These are phyloP conservation scores for Aulostomus chinensis DNA, from an alignment of 2,797 vertebrate species.

Conservation along the genomic window DNA sequence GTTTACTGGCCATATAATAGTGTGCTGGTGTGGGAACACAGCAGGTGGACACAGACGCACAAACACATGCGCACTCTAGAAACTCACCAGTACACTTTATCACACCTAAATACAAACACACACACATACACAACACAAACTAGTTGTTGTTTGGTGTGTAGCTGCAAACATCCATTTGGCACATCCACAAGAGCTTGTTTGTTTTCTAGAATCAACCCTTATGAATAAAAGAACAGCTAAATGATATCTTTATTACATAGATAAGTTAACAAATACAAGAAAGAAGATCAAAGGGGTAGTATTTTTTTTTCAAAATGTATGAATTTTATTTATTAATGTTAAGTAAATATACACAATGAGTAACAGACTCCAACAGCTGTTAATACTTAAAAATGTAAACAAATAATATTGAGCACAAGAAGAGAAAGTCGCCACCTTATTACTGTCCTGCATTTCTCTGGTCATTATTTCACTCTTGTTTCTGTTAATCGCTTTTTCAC, in stretches of 20 bases:
- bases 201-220: too few relatives aligned
- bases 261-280: too few relatives aligned
- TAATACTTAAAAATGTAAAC: constrained; percentile 86
- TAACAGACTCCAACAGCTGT: constrained; percentile 78
- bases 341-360: constrained; percentile 74
- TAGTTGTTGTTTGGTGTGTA: too few relatives aligned
- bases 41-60: constrained; percentile 46
- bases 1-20: neutral
- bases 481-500: constrained; percentile 53
- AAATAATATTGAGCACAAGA: constrained; percentile 74
- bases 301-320: constrained; percentile 57
- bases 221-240: too few relatives aligned
- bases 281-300: neutral
- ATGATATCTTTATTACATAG: too few relatives aligned
- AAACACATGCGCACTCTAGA: constrained; percentile 34
- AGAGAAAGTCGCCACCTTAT: constrained; percentile 62
- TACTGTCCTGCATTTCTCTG: constrained; percentile 59
- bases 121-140: constrained; percentile 1
- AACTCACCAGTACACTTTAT: constrained; percentile 20
- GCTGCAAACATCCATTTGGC: too few relatives aligned
- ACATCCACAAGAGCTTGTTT: too few relatives aligned
- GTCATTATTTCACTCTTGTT: constrained; percentile 50
- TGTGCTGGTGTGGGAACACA: constrained; percentile 39
- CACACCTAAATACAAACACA: constrained; percentile 1
- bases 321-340: constrained; percentile 69